A percentile compares a stretch with the other conserved stretches of the same genome.
Evolutionary conservation across 2,888 invertebrate species (phyloP).

Genomic region (Vannuccia rotundouncinata): DNA sequence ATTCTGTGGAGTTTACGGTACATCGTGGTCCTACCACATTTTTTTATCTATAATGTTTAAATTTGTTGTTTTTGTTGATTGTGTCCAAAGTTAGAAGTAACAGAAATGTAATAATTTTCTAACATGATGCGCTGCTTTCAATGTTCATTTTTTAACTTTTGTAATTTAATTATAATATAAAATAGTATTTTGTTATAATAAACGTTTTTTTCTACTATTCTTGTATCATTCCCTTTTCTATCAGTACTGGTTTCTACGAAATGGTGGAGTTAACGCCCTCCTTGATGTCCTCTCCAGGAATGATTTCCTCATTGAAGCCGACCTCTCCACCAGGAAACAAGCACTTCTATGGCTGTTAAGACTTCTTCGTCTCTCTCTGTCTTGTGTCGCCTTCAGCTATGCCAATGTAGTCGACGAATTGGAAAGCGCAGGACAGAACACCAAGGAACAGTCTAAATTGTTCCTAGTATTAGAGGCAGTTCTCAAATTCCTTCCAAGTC

Average conservation of each 20-base stretch:
- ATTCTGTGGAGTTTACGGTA: not conserved
- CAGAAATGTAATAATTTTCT: no score
- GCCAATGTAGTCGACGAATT: not conserved
- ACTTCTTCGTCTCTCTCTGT: not conserved
- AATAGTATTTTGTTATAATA: no score
- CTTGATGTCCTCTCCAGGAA: constrained; percentile 76
- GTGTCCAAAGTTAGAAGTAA: no score
- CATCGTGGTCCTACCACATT: no score
- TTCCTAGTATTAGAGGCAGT: not conserved
- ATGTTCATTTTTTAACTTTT: no score
- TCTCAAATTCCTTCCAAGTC: not conserved
- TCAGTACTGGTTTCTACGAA: not conserved
- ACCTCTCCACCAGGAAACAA: constrained; percentile 66
- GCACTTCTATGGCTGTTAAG: constrained; percentile 38
- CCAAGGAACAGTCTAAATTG: not conserved
- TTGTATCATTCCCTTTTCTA: no score
- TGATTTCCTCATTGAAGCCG: constrained; percentile 72
- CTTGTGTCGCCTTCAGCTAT: not conserved
- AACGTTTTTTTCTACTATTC: no score
- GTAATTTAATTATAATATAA: no score
- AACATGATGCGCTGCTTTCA: no score
- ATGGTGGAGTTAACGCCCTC: constrained; percentile 58
- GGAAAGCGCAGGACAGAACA: not conserved
- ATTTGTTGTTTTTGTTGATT: no score
- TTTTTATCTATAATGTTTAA: no score